Evolutionary conservation across 2,888 invertebrate genomes (phyloP), one percentile per base, ranked within the genome.

Genomic region (Odiellus spinosus): DNA sequence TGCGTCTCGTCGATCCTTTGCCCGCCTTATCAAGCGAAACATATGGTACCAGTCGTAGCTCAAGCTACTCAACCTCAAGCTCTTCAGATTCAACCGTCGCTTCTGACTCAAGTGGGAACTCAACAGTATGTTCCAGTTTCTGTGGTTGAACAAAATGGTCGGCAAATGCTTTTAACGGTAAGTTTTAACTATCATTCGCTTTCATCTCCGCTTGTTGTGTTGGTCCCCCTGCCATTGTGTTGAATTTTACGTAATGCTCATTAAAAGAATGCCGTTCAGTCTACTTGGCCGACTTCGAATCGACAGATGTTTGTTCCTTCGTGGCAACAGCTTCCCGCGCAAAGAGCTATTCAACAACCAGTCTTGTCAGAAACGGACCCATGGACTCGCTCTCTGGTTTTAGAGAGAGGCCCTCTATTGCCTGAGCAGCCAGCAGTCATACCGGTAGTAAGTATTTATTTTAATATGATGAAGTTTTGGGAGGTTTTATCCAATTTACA

Each of bases 91-190:
- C 77, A 84, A 57, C 81, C 83, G 5, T 79, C 80, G 38, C 77
- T 78, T 19, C 75, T 84, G 18, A 80, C 77, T 52, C 86, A 86
- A 62, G 56, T 56, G 41, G 53, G 53, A 44, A 50, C 57, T 18
- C 87, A 87, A 66, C 87, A 88, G 66, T 88, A 90, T 59, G 87
- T 78, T 57, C 88, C 91, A 32, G 90, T 91, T 45, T 90, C 90
- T 43, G 86, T 91, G 72, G 85, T 91, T 42, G 85, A 85, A 60
- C 86, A 84, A 55, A 77, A 77, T 54, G 82, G 81, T 19, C 73
- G 82, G 55, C 80, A 81, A 63, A 83, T 83, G 50, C 66, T 84
- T 50, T 68, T 82, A 35, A 78, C 81, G 40, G 76, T 76, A 67
- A 67, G 71, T 63, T 38, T 40, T 34, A 8, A 4, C 14, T 44